Percentiles rank a stretch among this genome's conserved stretches.
Conservation (phyloP, 2,113 vertebrate genomes). For the Scomber scombrus region DNA sequence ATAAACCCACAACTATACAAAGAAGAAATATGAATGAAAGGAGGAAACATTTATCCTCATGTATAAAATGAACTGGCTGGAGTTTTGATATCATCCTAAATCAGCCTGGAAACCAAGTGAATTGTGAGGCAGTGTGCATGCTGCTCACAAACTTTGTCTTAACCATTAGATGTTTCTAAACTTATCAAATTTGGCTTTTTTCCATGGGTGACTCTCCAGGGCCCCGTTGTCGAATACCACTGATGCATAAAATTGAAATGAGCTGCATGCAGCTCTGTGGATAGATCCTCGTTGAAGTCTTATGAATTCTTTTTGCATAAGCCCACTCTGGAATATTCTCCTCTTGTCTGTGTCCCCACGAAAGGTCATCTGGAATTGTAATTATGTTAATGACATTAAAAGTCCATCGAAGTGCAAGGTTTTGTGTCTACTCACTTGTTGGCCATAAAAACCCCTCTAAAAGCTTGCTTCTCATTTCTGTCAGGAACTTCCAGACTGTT, state of each 20-base stretch:
- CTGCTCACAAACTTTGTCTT: constrained; percentile 30
- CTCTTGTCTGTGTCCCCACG: constrained; percentile 51
- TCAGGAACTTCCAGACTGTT: constrained; percentile 26
- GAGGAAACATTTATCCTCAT: constrained; percentile 2
- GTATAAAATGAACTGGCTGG: constrained; percentile 3
- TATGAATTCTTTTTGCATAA: constrained; percentile 69
- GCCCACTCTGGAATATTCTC: constrained; percentile 50
- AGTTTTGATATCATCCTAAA: constrained; percentile 31
- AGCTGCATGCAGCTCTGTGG: constrained; percentile 31
- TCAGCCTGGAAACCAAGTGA: constrained; percentile 36
- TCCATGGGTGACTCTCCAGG: constrained; percentile 42
- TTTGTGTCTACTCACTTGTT: constrained; percentile 26
- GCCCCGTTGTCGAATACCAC: constrained; percentile 58
- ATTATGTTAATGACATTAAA: constrained; percentile 72
- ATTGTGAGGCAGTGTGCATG: constrained; percentile 11
- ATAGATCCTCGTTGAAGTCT: constrained; percentile 51
- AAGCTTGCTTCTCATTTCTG: constrained; percentile 18
- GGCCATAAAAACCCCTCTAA: neutral
- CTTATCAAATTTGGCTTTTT: constrained; percentile 55
- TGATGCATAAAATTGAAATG: constrained; percentile 69
- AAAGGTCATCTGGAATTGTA: constrained; percentile 71
- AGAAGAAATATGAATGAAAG: neutral
- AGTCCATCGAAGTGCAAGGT: constrained; percentile 41
- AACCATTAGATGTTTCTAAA: constrained; percentile 58
- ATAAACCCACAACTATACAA: neutral